Percentiles rank a stretch among this genome's conserved stretches.
These are phyloP conservation scores for Stenotaenia linearis DNA, from an alignment of 2,888 invertebrate species.

Conservation along the genomic window DNA sequence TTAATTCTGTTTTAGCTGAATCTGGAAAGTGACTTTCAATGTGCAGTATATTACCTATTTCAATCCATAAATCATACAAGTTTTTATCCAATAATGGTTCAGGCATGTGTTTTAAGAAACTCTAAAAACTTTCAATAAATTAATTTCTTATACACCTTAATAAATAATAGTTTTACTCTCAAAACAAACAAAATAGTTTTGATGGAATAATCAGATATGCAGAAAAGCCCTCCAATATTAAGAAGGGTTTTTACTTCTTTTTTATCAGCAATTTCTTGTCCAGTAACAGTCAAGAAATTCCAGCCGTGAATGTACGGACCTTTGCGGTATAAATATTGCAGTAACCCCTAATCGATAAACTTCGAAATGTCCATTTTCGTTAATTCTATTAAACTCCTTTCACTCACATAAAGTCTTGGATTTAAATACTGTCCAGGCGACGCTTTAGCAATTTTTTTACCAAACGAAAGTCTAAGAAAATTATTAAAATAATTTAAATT, in stretches of 20 bases:
- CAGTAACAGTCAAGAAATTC: neutral
- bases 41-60: neutral
- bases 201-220: neutral
- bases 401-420: neutral
- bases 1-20: neutral
- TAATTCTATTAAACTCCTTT: no score
- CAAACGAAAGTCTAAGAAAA: neutral
- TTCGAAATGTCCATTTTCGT: no score
- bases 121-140: neutral
- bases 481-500: neutral
- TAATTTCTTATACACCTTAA: neutral
- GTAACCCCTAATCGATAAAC: neutral
- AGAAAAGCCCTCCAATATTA: neutral
- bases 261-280: neutral
- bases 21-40: neutral
- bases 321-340: neutral
- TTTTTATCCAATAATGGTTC: neutral
- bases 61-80: neutral
- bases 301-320: neutral
- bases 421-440: slow-evolving; percentile 2
- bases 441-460: neutral
- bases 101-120: neutral
- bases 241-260: neutral
- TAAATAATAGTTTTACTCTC: neutral
- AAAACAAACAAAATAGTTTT: neutral